A percentile compares a stretch with the other conserved stretches of the same genome.
These are phyloP conservation scores for Tenrec ecaudatus DNA, from an alignment of 2,113 vertebrate genomes.

Conservation along the genomic window DNA sequence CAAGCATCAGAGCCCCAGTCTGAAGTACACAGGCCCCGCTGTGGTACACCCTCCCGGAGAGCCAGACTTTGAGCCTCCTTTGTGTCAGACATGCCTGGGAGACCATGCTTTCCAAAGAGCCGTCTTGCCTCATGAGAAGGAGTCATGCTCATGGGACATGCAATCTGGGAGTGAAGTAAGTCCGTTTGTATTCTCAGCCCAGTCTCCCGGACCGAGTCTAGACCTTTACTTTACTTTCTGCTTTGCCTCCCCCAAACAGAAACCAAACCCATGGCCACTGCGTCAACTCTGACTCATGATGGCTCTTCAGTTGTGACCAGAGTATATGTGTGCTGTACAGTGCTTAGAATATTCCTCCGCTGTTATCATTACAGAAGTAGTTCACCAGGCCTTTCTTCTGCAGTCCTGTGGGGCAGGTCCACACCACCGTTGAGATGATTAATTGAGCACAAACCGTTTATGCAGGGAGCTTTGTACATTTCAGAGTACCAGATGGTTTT, in stretches of 20 bases:
- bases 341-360: not conserved
- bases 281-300: not conserved
- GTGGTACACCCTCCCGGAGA: slow-evolving; percentile 88
- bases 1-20: slow-evolving; percentile 90
- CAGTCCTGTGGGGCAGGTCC: not conserved
- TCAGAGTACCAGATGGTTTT: not conserved
- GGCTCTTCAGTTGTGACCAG: not conserved
- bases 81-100: slow-evolving; percentile 89
- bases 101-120: slow-evolving; percentile 88
- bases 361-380: not conserved
- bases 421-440: not conserved
- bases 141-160: slow-evolving; percentile 89
- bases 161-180: slow-evolving; percentile 92
- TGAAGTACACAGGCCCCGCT: slow-evolving; percentile 90
- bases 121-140: slow-evolving; percentile 86
- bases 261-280: not conserved
- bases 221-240: not conserved
- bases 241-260: not conserved
- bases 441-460: not conserved
- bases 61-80: slow-evolving; percentile 88
- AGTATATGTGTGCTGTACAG: not conserved
- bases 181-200: not conserved
- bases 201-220: not conserved
- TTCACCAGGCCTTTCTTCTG: not conserved
- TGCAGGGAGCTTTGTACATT: not conserved